phyloP scores from a whole-genome alignment of 2,113 vertebrate genomes.

The Butastur rufipennis region DNA sequence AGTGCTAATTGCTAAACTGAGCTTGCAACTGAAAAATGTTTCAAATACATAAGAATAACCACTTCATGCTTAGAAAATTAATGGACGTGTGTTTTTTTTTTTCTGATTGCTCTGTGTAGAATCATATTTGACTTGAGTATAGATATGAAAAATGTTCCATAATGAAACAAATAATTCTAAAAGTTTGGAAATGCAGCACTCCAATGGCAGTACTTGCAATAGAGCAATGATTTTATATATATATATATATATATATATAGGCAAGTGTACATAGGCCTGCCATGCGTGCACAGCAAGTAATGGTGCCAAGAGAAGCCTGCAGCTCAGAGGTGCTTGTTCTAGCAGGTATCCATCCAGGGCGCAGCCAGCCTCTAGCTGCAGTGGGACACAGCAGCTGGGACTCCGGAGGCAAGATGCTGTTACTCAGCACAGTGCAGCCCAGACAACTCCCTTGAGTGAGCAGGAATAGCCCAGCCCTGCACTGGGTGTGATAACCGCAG shows the following conservation, averaged over 20 bases:
- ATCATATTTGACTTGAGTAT: neutral
- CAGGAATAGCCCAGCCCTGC: neutral
- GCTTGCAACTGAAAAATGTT: neutral
- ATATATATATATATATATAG: too few relatives aligned
- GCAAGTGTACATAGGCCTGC: neutral
- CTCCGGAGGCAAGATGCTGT: fast-evolving
- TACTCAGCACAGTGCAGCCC: neutral
- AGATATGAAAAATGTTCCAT: neutral
- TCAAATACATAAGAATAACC: neutral
- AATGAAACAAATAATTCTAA: neutral
- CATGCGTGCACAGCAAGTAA: neutral
- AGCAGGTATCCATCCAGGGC: neutral
- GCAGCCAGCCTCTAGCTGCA: neutral
- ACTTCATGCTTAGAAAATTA: neutral
- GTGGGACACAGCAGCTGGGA: neutral
- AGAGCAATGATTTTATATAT: neutral
- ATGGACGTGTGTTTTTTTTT: neutral
- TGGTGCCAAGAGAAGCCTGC: neutral
- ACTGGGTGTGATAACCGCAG: fast-evolving
- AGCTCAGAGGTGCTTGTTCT: neutral
- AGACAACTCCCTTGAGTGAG: fast-evolving
- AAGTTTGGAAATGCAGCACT: neutral
- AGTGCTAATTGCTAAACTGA: neutral
- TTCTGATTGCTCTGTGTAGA: neutral
- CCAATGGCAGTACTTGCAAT: neutral